Percentiles rank a stretch among this genome's conserved stretches.
These are phyloP conservation scores for Tridacna crocea DNA, from an alignment of 2,888 invertebrate species.

Conservation along the genomic window DNA sequence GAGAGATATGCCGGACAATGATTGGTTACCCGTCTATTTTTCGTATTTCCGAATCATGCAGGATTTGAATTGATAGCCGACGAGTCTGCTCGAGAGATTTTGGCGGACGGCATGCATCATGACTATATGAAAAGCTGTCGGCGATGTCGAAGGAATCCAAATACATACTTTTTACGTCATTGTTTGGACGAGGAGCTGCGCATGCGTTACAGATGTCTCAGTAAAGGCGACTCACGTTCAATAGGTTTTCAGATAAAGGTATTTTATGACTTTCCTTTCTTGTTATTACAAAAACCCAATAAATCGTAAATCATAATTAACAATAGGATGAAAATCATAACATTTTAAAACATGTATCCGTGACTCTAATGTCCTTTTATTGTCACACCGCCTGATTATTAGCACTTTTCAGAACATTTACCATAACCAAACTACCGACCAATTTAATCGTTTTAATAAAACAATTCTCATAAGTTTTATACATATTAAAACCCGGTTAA, in stretches of 20 bases:
- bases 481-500: too few species aligned
- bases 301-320: too few species aligned
- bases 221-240: constrained; percentile 65
- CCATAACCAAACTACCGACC: too few species aligned
- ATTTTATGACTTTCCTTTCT: neutral
- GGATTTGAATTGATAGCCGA: constrained; percentile 68
- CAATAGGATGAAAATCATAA: too few species aligned
- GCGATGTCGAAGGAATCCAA: constrained; percentile 66
- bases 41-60: constrained; percentile 14
- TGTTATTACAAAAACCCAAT: too few species aligned
- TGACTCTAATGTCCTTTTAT: too few species aligned
- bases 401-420: neutral
- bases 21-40: too few species aligned
- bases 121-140: constrained; percentile 73
- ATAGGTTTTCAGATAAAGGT: constrained; percentile 70
- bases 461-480: too few species aligned
- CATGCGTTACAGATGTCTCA: constrained; percentile 71
- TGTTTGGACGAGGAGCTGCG: constrained; percentile 68
- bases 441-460: too few species aligned
- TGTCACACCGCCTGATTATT: too few species aligned
- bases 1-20: too few species aligned
- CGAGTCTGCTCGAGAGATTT: constrained; percentile 63
- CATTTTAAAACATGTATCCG: too few species aligned
- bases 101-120: constrained; percentile 64
- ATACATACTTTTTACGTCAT: constrained; percentile 70